phyloP scores from a whole-genome alignment of 2,888 invertebrate species.

The Oithona nana region DNA sequence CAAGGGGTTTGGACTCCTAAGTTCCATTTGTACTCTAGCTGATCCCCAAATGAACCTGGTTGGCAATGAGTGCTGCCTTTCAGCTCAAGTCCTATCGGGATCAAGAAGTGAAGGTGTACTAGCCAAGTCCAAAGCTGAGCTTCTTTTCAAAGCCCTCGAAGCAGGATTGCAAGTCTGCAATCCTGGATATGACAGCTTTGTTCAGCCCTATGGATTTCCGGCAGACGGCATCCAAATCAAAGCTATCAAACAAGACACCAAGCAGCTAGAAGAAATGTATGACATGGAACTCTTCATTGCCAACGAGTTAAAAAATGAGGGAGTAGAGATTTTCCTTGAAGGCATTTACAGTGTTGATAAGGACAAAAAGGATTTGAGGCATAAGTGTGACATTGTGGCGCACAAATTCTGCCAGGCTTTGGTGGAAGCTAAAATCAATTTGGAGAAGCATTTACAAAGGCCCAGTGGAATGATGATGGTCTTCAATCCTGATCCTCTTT shows the following conservation, averaged over 20 bases:
- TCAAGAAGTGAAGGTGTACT: not conserved
- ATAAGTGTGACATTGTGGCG: slow-evolving; percentile 1
- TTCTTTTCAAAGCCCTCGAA: not conserved
- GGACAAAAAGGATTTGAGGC: not conserved
- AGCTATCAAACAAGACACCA: not conserved
- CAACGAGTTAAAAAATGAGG: not conserved
- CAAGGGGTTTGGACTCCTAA: slow-evolving; percentile 9
- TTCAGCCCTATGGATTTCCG: not conserved
- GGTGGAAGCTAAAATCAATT: not conserved
- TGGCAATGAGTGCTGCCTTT: not conserved
- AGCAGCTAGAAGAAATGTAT: slow-evolving; percentile 2
- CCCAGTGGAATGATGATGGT: not conserved
- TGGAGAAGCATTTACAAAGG: not conserved
- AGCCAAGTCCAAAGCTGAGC: slow-evolving; percentile 12
- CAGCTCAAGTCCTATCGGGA: not conserved
- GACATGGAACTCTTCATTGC: slow-evolving; percentile 3
- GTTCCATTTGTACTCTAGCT: not conserved
- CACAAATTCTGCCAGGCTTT: not conserved
- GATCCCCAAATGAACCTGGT: not conserved
- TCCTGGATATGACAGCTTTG: slow-evolving; percentile 1
- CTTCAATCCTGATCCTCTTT: not conserved
- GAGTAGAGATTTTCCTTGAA: slow-evolving; percentile 5
- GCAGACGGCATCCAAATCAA: not conserved
- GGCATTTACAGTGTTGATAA: not conserved
- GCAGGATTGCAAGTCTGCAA: not conserved